Conservation (phyloP, 2,888 invertebrate species). For the Epicampocera succincta region DNA sequence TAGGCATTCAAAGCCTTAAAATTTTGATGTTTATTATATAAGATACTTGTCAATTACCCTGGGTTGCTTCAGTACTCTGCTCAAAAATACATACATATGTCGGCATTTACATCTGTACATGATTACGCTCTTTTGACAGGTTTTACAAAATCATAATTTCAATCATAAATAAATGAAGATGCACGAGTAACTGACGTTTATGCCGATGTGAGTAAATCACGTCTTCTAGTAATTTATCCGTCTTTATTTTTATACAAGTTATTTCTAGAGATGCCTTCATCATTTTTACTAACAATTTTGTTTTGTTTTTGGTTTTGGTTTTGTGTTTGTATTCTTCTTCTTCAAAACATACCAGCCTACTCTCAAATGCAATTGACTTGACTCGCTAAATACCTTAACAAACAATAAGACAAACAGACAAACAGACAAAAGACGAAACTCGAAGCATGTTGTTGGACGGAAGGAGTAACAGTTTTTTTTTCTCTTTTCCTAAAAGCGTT, state of each 20-base stretch:
- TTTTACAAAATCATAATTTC: conserved; percentile 34
- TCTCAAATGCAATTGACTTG: conserved; percentile 23
- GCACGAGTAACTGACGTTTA: conserved; percentile 18
- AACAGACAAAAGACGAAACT: conserved; percentile 17
- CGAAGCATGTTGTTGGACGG: conserved; percentile 22
- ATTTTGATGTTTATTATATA: not conserved
- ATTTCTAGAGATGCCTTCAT: conserved; percentile 55
- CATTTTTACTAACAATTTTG: conserved; percentile 16
- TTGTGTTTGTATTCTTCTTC: too few relatives aligned
- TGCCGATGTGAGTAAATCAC: conserved; percentile 55
- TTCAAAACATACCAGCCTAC: conserved; percentile 34
- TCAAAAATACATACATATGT: not conserved
- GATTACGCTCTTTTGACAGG: conserved; percentile 58
- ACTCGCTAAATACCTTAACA: conserved; percentile 49
- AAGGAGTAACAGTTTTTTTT: conserved; percentile 32
- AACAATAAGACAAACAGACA: conserved; percentile 28
- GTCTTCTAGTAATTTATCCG: conserved; percentile 58
- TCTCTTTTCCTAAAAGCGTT: conserved; percentile 23
- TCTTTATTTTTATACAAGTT: conserved; percentile 25
- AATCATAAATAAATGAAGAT: conserved; percentile 37
- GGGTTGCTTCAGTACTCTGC: not conserved
- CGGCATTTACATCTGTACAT: too few relatives aligned
- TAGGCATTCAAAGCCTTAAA: too few relatives aligned
- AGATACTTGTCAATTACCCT: not conserved
- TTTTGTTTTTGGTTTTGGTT: not conserved